Conservation (phyloP, 2,797 vertebrate species). For the Centropyge bicolor region DNA sequence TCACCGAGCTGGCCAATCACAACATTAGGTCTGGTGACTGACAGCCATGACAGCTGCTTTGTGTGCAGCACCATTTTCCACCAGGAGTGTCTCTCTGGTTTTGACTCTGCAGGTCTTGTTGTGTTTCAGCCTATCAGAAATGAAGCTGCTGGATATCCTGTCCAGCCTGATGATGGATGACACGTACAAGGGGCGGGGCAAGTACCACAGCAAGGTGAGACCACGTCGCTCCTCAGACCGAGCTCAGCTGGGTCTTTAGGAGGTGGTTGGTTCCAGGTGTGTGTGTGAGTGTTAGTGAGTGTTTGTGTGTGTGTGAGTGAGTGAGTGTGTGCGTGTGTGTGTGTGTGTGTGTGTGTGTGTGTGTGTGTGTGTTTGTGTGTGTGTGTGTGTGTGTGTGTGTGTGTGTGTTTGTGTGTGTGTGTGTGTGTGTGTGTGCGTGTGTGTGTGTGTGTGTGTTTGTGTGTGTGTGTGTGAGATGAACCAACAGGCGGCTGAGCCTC, state of each 20-base stretch:
- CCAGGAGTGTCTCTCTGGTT: background rate
- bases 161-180: conserved; percentile 87
- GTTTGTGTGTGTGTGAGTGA: no score
- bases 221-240: background rate
- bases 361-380: no score
- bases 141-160: conserved; percentile 91
- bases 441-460: no score
- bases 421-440: no score
- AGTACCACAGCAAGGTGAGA: conserved; percentile 86
- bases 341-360: no score
- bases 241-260: no score
- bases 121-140: conserved; percentile 87
- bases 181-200: conserved; percentile 84
- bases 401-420: no score
- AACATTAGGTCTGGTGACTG: conserved; percentile 91
- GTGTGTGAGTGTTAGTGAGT: no score
- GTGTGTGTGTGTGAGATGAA: no score
- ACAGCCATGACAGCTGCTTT: background rate
- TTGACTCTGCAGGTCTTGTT: conserved; percentile 15
- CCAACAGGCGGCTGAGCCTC: conserved; percentile 12
- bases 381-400: no score
- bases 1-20: conserved; percentile 91
- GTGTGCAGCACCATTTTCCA: background rate
- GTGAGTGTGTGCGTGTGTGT: no score
- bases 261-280: no score